Evolutionary conservation across 2,888 invertebrate genomes (phyloP), one percentile per base, ranked within the genome.

Genomic region (Pterostichus madidus): DNA sequence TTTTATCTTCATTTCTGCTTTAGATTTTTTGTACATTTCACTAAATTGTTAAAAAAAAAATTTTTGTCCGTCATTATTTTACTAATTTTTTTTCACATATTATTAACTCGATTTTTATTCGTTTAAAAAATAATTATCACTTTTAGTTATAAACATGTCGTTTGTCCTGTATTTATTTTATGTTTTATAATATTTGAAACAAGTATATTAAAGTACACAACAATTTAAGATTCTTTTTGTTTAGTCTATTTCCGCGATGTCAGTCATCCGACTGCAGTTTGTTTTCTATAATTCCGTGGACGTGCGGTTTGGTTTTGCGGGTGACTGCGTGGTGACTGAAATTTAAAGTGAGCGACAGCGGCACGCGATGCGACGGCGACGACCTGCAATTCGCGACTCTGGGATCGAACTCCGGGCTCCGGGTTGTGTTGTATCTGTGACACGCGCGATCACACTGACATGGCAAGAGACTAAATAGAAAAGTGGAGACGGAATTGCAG

Each of bases 271-370:
- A 39, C 39, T 39, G 39, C 39, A 39, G 39, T 39, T 39, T 39
- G 39, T 39, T 39, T 8, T 7, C 7, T 39, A 5, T 39, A 39
- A 39, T 39, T 39, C 39, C 39, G 6, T 6, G 39, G 59, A 24
- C 59, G 11, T 59, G 59, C 59, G 59, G 64, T 64, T 49, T 11
- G 59, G 24, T 59, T 24, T 59, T 64, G 64, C 32, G 64, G 35
- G n/a, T 64, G 24, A n/a, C 35, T 11, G 35, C n/a, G 64, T 64
- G 64, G 64, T 13, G 5, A 68, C 68, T 31, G 61, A 68, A 52
- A 52, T 39, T 73, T 80, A 53, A 80, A 80, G 53, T 80, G 80
- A 80, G 80, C 73, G 80, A 80, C 73, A 71, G 80, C 46, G 78
- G 35, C 80, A 56, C 24, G 24, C 31, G 52, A 52, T 35, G 80